Evolutionary conservation across 1,140 invertebrate species (phyloP).

Genomic region (Piezodorus guildinii): DNA sequence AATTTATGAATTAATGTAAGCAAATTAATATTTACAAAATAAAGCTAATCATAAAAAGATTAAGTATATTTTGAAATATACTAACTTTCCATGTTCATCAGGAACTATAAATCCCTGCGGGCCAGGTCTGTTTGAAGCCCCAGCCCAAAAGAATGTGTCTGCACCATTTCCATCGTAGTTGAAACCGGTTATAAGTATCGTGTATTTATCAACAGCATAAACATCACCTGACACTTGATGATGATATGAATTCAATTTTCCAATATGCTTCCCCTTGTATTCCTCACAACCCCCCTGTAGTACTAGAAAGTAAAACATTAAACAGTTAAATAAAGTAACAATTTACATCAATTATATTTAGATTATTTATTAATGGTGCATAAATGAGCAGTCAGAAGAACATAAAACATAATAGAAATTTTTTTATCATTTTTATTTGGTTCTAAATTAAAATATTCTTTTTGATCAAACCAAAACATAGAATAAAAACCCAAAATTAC

Average conservation of each 20-base stretch:
- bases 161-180: conserved; percentile 84
- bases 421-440: no score
- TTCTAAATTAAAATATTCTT: no score
- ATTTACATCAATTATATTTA: no score
- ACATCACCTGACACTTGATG: conserved; percentile 80
- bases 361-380: no score
- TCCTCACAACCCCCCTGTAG: conserved; percentile 36
- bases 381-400: no score
- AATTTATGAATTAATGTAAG: no score
- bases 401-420: no score
- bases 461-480: no score
- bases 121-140: conserved; percentile 70
- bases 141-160: conserved; percentile 88
- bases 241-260: conserved; percentile 82
- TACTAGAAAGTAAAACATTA: not conserved
- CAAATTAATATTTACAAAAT: no score
- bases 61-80: conserved; percentile 23
- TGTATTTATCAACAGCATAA: conserved; percentile 80
- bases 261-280: conserved; percentile 68
- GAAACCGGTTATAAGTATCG: conserved; percentile 68
- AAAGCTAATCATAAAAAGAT: no score
- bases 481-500: no score
- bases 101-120: conserved; percentile 85
- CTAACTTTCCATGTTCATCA: conserved; percentile 74
- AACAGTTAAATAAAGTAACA: no score